phyloP scores from a whole-genome alignment of 2,113 vertebrate genomes.

The Suricata suricatta region DNA sequence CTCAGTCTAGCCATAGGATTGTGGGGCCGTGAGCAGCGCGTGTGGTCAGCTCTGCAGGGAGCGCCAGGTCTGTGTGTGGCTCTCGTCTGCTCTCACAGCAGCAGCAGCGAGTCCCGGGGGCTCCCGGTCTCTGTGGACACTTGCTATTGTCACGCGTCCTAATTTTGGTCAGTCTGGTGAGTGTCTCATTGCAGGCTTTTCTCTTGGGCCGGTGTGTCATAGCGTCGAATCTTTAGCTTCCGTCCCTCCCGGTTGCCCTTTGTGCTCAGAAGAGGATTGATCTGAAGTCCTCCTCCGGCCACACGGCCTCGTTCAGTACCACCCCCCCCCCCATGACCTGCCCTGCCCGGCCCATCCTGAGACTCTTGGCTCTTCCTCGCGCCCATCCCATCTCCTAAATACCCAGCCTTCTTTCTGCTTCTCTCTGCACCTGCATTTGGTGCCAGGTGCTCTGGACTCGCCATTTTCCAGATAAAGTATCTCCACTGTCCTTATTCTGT shows the following conservation, averaged over 20 bases:
- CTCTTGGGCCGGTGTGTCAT: background rate
- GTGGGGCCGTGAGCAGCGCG: background rate
- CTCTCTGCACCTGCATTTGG: background rate
- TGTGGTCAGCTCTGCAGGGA: background rate
- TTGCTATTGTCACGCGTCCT: background rate
- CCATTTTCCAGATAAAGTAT: background rate
- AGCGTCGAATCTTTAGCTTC: background rate
- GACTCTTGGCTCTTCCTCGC: background rate
- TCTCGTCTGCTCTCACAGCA: background rate
- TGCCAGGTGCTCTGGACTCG: background rate
- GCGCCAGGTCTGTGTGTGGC: rapidly evolving
- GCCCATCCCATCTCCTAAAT: background rate
- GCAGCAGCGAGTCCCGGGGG: background rate
- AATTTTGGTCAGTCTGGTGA: background rate
- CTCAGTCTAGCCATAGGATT: background rate
- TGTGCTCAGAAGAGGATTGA: background rate
- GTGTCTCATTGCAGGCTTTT: background rate
- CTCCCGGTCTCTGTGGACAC: background rate
- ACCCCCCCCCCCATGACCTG: background rate
- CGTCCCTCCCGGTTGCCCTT: background rate
- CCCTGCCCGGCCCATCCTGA: background rate
- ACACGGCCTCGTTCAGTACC: background rate
- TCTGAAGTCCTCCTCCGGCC: too few relatives aligned
- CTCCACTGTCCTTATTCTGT: background rate
- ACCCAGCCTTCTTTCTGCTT: background rate